Evolutionary conservation across 2,797 vertebrate species (phyloP), one percentile per base, ranked within the genome.

Genomic region (Pyrrhura leucotis): DNA sequence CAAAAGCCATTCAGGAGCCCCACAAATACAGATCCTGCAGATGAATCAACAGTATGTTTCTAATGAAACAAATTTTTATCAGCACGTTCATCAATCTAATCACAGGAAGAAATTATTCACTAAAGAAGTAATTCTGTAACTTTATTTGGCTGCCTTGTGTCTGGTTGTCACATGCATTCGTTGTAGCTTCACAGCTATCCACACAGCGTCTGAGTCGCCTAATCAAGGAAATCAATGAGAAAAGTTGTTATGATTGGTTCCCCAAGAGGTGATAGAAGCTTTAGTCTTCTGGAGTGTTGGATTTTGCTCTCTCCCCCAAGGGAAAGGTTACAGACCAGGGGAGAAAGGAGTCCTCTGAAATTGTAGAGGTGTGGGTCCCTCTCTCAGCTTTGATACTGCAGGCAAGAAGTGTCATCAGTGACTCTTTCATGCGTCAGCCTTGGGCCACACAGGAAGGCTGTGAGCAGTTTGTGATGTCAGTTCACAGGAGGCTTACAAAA

Each of bases 81-180:
- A 91, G 59, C 63, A 50, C 56, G 37, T 90, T 95, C 88, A 95
- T 95, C 93, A 95, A 72, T 94, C 71, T 86, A 90, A 96, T 95
- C 89, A 76, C 29, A 17, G 61, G 72, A 56, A 93, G 63, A 82
- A 96, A 85, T 91, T 63, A 48, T 56, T 95, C 67, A 47, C 54
- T 68, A 14, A 75, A 78, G 78, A 83, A 71, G 56, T 33, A 48
- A 44, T 33, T 79, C 76, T 63, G 73, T 47, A 72, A 75, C 76
- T 90, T 89, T 59, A 67, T 91, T 95, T 95, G 83, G 11, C 63
- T 4, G 22, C 71, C 59, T 75, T 26, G 11, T 66, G 61, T 28
- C 67, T 84, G 59, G 47, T 81, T 91, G 69, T 31, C 1, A 7
- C 22, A 16, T 0, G 5, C 59, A 53, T 93, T 88, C 94, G 63